Evolutionary conservation across 2,888 invertebrate genomes (phyloP).

Genomic region (Onchidella celtica): DNA sequence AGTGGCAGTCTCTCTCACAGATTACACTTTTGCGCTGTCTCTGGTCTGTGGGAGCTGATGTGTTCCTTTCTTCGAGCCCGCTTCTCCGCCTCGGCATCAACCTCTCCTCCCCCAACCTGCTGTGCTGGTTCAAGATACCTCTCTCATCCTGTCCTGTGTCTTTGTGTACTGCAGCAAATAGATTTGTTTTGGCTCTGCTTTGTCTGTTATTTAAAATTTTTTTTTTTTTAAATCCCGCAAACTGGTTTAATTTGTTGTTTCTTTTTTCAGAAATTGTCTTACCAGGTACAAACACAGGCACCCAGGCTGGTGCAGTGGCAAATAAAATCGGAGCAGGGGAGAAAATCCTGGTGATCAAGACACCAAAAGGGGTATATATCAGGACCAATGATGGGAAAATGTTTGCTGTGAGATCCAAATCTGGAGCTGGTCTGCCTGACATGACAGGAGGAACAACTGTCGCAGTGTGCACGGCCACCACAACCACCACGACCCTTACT

Average conservation of each 20-base stretch:
- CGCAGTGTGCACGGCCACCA: constrained; percentile 28
- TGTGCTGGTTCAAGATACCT: too few species aligned
- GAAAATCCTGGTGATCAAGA: constrained; percentile 95
- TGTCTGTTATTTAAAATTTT: neutral
- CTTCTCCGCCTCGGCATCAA: too few species aligned
- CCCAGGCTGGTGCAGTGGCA: constrained; percentile 88
- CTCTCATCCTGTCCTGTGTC: too few species aligned
- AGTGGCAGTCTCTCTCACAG: too few species aligned
- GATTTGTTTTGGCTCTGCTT: too few species aligned
- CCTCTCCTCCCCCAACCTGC: too few species aligned
- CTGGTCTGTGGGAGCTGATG: too few species aligned
- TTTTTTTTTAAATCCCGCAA: too few species aligned
- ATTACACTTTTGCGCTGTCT: too few species aligned
- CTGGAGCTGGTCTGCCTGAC: constrained; percentile 27
- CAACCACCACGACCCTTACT: constrained; percentile 50
- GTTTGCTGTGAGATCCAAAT: constrained; percentile 87
- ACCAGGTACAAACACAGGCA: constrained; percentile 92
- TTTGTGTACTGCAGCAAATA: too few species aligned
- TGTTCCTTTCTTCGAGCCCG: too few species aligned
- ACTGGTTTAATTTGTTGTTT: too few species aligned
- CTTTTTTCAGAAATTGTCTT: constrained; percentile 77
- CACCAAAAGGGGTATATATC: constrained; percentile 97
- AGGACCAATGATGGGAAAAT: constrained; percentile 96
- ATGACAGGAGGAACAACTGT: constrained; percentile 11
- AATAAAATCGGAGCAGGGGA: constrained; percentile 93